Base-by-base conservation (phyloP, 2,888 invertebrate species). In the Stomorhina lunata region DNA sequence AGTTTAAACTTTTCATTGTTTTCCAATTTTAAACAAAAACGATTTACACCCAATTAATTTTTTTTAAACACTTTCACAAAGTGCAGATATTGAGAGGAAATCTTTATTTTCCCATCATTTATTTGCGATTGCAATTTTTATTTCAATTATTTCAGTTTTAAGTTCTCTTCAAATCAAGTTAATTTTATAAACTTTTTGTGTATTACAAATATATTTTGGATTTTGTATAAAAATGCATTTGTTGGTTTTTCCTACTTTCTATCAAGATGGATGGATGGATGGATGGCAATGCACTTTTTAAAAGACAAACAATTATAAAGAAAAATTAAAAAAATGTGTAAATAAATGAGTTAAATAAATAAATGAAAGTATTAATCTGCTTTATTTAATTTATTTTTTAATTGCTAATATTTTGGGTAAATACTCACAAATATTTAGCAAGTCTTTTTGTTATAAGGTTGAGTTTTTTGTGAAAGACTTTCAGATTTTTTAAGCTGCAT, bases 51-150 rank as follows among this genome's bases (percentile, higher is more conserved):
- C 87, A 86, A 87, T 88, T 87, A 87, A 86, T 86, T 86, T 87
- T 86, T 86, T 84, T 87, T 84, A 83, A 84, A 83, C 84, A 88
- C 89, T 88, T 88, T 88, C 88, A 88, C 89, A 88, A 86, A 87
- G 84, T 59, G 81, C 78, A 76, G 83, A 76, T 75, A 83, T 72
- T 83, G 61, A 32, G n/a, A 55, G 27, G 9, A 25, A n/a, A 53
- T 45, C 22, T 29, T 57, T 57, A 53, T 63, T 12, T 5, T 48
- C 32, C 29, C 27, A 12, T 20, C 9, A 17, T 45, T 7, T 61
- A 37, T 20, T 78, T 57, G 34, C 15, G 27, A 25, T 43, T 61
- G 27, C 10, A 57, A 22, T 15, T 37, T 50, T 65, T 48, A 17
- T 53, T 48, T n/a, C 25, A 43, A n/a, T 48, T 6, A 63, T 55